Evolutionary conservation across 2,113 vertebrate species (phyloP).

Genomic region (Diadophis punctatus): DNA sequence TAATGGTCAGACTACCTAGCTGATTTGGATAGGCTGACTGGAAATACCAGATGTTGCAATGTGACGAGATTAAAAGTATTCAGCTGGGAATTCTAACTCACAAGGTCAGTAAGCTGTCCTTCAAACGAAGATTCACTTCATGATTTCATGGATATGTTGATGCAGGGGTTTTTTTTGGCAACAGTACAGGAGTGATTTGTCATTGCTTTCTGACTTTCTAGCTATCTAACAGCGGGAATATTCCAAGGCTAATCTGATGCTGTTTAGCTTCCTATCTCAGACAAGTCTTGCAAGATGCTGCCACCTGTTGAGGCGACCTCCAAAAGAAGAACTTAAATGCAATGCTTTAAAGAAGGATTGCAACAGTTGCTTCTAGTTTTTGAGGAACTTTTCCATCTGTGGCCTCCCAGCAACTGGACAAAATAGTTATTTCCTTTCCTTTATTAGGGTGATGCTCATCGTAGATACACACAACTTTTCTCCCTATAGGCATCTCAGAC

Average conservation of each 20-base stretch:
- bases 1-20: not conserved
- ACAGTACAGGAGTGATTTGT: not conserved
- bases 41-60: not conserved
- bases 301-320: not conserved
- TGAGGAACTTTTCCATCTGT: not conserved
- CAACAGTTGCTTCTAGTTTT: not conserved
- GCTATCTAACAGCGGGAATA: not conserved
- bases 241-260: not conserved
- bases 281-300: not conserved
- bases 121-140: not conserved
- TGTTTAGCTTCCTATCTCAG: not conserved
- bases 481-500: not conserved
- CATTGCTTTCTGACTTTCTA: not conserved
- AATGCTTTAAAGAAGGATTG: not conserved
- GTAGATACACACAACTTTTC: not conserved
- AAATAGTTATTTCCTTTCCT: not conserved
- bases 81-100: not conserved
- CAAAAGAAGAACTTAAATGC: not conserved
- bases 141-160: not conserved
- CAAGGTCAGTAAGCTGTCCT: not conserved
- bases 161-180: not conserved
- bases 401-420: not conserved
- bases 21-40: not conserved
- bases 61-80: not conserved
- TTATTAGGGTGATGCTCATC: not conserved